Conservation (phyloP, 2,113 vertebrate genomes). For the Leptosomus discolor region DNA sequence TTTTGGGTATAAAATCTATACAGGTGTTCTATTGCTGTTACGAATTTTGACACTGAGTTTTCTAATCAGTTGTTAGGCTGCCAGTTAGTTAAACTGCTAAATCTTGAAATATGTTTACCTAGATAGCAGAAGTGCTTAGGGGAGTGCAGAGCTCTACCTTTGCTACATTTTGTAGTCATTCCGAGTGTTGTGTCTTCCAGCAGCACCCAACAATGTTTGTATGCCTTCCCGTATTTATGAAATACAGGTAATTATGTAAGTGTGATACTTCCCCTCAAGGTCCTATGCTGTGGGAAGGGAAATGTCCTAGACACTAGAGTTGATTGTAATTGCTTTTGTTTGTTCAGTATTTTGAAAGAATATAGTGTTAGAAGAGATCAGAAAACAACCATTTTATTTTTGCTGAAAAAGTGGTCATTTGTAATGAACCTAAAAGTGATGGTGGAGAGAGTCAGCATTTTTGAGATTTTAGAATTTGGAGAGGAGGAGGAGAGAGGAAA, state of each 20-base stretch:
- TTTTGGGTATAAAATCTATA: neutral
- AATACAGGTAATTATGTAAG: neutral
- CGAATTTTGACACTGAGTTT: neutral
- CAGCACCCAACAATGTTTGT: neutral
- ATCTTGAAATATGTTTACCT: neutral
- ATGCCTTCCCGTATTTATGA: neutral
- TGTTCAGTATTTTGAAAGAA: neutral
- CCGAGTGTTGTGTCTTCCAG: neutral
- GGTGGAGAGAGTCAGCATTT: neutral
- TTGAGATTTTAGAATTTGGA: neutral
- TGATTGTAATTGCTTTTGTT: neutral
- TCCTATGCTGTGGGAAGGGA: neutral
- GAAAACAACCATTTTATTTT: neutral
- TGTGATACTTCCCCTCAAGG: neutral
- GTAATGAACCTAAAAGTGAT: neutral
- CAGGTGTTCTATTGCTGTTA: neutral
- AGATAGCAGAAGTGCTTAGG: neutral
- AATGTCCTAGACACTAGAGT: neutral
- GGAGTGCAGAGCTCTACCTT: neutral
- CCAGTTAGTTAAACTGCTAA: neutral
- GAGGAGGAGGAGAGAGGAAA: neutral
- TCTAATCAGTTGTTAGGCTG: neutral
- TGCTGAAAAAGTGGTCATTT: neutral
- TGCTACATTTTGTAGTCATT: neutral
- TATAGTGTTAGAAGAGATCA: neutral